Evolutionary conservation across 1,140 invertebrate species (phyloP), one percentile per base, ranked within the genome.

Genomic region (Dysdera silvatica): DNA sequence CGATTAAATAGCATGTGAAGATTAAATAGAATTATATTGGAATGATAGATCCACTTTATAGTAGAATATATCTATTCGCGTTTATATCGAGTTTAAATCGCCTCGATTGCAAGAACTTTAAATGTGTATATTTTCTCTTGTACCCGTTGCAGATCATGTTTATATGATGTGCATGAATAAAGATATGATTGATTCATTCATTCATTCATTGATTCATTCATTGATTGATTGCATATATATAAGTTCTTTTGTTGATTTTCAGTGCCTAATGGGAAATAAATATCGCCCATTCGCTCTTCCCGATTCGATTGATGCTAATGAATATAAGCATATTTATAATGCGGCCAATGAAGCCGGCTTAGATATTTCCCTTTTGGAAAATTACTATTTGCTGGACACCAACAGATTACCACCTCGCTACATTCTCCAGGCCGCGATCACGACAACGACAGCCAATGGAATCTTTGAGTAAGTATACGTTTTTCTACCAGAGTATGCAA

Each of bases 221-320:
- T n/a, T n/a, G n/a, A n/a, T 10, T 49, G n/a, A 18, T 51, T 51
- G 24, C 1, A 51, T 16, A 28, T 51, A n/a, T 51, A 28, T 28
- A 14, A 8, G 20, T 35, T 26, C n/a, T 33, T 4, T 56, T 12
- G 49, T n/a, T 41, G n/a, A 12, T 35, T 53, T 29, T 26, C 56
- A 76, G 74, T 70, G 73, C 67, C 71, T 79, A 33, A 70, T 80
- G 40, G 78, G 79, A 29, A 75, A 78, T 65, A 78, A 78, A 67
- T 76, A 75, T 59, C 65, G 70, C 43, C 74, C 74, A 28, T 71
- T 71, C 56, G 72, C 74, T 37, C 63, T 78, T 16, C 79, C 79
- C 29, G 61, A 67, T 8, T 68, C 66, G n/a, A 71, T 80, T 28
- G 67, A 72, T 18, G 61, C 66, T 43, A 70, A 71, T 10, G 71